Evolutionary conservation across 1,140 invertebrate genomes (phyloP).

Genomic region (Papilio helenus): DNA sequence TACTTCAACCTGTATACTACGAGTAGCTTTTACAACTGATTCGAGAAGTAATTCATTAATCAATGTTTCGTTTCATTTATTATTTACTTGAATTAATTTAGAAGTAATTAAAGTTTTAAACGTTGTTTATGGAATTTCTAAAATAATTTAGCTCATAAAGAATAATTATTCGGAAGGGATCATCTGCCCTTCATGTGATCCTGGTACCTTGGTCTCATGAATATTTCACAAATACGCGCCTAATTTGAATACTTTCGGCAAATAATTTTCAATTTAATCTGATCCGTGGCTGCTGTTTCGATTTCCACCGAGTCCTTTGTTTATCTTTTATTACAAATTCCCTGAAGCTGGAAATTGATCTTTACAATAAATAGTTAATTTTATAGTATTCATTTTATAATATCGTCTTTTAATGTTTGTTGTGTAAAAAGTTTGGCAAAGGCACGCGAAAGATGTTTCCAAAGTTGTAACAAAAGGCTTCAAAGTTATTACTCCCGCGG

Average conservation of each 20-base stretch:
- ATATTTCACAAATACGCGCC: slow-evolving; percentile 36
- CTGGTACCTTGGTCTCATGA: slow-evolving; percentile 33
- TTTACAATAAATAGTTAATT: background rate
- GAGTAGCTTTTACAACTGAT: background rate
- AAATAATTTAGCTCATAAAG: too few relatives aligned
- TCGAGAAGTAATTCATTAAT: background rate
- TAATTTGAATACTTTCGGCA: slow-evolving; percentile 30
- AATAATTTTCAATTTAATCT: slow-evolving; percentile 41
- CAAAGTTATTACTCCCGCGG: slow-evolving; percentile 24
- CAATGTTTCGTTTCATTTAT: background rate
- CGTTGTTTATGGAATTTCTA: background rate
- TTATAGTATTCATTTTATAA: background rate
- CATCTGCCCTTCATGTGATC: slow-evolving; percentile 32
- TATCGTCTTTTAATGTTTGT: background rate
- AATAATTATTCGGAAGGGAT: background rate
- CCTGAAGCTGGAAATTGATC: background rate
- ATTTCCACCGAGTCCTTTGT: background rate
- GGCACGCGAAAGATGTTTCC: slow-evolving; percentile 1
- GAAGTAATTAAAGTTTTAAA: background rate
- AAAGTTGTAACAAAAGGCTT: slow-evolving; percentile 25
- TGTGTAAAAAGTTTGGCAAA: slow-evolving; percentile 1
- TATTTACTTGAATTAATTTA: too few relatives aligned
- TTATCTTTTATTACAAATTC: slow-evolving; percentile 8
- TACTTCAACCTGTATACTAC: background rate
- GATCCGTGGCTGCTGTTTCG: background rate